Evolutionary conservation across 2,797 vertebrate species (phyloP).

Genomic region (Rhynchotus rufescens): DNA sequence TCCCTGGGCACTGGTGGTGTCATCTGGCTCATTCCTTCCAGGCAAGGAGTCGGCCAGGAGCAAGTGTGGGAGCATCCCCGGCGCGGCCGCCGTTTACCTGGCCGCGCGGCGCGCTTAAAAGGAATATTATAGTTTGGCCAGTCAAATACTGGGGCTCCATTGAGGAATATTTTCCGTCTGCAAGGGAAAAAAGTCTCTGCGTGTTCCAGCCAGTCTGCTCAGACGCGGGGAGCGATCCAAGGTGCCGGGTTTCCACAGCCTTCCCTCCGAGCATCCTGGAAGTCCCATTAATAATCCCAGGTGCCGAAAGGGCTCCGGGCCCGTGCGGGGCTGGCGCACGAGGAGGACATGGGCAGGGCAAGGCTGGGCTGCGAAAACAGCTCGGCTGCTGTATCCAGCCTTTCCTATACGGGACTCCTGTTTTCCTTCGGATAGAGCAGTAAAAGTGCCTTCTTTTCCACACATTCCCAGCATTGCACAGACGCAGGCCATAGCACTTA

Average conservation of each 20-base stretch:
- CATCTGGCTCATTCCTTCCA: neutral
- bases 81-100: conserved; percentile 56
- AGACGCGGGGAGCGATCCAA: neutral
- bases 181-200: conserved; percentile 8
- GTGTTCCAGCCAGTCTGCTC: conserved; percentile 49
- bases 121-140: conserved; percentile 55
- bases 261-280: neutral
- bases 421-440: neutral
- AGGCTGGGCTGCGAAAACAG: neutral
- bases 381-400: neutral
- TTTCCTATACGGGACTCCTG: neutral
- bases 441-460: neutral
- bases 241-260: neutral
- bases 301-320: neutral
- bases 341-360: neutral
- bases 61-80: neutral
- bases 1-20: neutral
- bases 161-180: conserved; percentile 74
- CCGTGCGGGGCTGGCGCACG: neutral
- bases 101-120: conserved; percentile 44
- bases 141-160: conserved; percentile 49
- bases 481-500: neutral
- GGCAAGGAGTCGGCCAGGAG: conserved; percentile 41
- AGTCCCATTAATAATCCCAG: neutral
- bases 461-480: neutral